Percentiles rank a stretch among this genome's conserved stretches.
Conservation (phyloP, 2,113 vertebrate species). For the Pollimyrus isidori region DNA sequence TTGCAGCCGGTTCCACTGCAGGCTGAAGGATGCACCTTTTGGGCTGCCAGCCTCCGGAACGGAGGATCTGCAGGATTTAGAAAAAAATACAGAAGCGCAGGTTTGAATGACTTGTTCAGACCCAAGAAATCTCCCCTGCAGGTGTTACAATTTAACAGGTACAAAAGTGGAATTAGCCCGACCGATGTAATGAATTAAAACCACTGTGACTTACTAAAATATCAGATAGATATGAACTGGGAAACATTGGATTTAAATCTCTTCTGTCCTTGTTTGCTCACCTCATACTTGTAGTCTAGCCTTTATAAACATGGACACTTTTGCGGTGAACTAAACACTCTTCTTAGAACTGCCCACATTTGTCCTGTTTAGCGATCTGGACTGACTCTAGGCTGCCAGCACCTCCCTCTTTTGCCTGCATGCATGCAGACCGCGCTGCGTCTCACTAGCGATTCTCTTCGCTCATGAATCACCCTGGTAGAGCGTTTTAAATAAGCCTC, state of each 20-base stretch:
- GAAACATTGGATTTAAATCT: constrained; percentile 5
- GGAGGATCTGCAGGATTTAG: constrained; percentile 58
- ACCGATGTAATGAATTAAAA: background rate
- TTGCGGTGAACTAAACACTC: constrained; percentile 42
- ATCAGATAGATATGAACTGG: background rate
- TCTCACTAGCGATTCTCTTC: background rate
- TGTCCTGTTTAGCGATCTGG: constrained; percentile 47
- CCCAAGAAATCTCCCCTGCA: constrained; percentile 5
- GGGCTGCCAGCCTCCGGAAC: constrained; percentile 53
- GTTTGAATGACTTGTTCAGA: constrained; percentile 6
- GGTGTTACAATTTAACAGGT: background rate
- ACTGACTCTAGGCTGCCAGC: constrained; percentile 36
- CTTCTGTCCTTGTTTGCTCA: constrained; percentile 30
- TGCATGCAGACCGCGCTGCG: background rate
- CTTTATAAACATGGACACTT: constrained; percentile 28
- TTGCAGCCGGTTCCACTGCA: constrained; percentile 36
- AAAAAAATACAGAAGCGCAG: constrained; percentile 21
- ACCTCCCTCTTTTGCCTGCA: constrained; percentile 38
- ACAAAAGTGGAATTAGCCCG: background rate
- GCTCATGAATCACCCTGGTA: background rate
- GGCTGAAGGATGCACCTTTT: constrained; percentile 37
- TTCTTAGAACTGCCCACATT: constrained; percentile 38
- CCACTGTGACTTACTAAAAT: background rate
- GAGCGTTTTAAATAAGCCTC: constrained; percentile 17
- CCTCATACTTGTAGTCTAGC: constrained; percentile 27